Evolutionary conservation across 2,113 vertebrate species (phyloP).

Genomic region (Sinocyclocheilus grahami): DNA sequence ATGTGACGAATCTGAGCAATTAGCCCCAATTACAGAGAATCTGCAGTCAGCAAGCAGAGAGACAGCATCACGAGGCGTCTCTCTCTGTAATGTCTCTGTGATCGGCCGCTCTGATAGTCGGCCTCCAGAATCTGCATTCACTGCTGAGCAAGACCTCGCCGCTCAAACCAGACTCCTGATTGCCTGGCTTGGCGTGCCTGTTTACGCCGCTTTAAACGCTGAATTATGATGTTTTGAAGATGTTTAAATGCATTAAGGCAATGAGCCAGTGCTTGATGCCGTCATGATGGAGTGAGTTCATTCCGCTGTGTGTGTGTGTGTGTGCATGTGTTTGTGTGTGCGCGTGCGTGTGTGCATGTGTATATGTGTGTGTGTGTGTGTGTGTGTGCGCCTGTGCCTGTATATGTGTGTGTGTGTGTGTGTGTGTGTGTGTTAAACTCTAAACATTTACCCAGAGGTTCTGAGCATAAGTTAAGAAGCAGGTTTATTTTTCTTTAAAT

Average conservation of each 20-base stretch:
- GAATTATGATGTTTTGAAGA: conserved; percentile 41
- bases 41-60: conserved; percentile 33
- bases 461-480: background rate
- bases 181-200: conserved; percentile 5
- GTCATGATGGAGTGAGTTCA: conserved; percentile 3
- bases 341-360: background rate
- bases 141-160: background rate
- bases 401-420: background rate
- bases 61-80: background rate
- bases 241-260: conserved; percentile 53
- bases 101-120: background rate
- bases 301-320: background rate
- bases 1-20: conserved; percentile 39
- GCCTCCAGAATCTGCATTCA: background rate
- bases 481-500: background rate
- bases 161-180: background rate
- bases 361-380: background rate
- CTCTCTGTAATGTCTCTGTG: background rate
- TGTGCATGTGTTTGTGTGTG: background rate
- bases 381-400: no score
- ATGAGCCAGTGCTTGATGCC: conserved; percentile 45
- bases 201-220: conserved; percentile 62
- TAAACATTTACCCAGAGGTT: background rate
- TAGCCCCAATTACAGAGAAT: conserved; percentile 45
- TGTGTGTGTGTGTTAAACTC: background rate